Percentiles rank a stretch among this genome's conserved stretches.
Evolutionary conservation across 2,113 vertebrate genomes (phyloP).

Genomic region (Nyctereutes procyonoides): DNA sequence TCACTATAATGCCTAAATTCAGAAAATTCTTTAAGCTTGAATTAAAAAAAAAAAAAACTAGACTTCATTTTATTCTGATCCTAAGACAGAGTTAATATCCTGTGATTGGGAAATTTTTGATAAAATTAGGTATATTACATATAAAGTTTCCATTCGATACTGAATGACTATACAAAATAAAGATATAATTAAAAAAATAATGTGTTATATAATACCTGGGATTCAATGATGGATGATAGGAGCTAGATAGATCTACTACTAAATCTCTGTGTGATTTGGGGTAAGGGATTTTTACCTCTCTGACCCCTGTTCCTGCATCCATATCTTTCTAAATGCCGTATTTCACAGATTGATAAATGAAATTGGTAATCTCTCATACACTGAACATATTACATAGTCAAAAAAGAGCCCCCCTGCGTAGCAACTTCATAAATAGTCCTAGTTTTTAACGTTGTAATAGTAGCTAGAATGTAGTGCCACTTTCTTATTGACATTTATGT

Average conservation of each 20-base stretch:
- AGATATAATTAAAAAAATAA: not conserved
- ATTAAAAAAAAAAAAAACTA: not conserved
- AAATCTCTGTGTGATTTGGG: not conserved
- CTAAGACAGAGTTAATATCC: not conserved
- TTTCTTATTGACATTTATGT: not conserved
- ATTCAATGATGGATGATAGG: not conserved
- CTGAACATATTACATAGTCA: not conserved
- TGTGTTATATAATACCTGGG: not conserved
- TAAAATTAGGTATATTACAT: not conserved
- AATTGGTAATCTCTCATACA: not conserved
- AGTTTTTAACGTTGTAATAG: not conserved
- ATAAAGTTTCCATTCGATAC: not conserved
- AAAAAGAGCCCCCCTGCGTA: not conserved
- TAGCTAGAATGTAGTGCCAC: not conserved
- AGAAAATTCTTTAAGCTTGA: not conserved
- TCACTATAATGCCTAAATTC: not conserved
- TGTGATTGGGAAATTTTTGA: not conserved
- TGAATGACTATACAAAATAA: not conserved
- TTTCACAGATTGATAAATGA: not conserved
- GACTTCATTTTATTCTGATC: not conserved
- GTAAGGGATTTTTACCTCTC: not conserved
- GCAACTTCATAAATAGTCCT: not conserved
- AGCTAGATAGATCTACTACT: not conserved
- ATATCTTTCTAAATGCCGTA: not conserved
- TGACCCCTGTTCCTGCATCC: not conserved